Base-by-base conservation (phyloP, 2,113 vertebrate species). In the Microtus oregoni region DNA sequence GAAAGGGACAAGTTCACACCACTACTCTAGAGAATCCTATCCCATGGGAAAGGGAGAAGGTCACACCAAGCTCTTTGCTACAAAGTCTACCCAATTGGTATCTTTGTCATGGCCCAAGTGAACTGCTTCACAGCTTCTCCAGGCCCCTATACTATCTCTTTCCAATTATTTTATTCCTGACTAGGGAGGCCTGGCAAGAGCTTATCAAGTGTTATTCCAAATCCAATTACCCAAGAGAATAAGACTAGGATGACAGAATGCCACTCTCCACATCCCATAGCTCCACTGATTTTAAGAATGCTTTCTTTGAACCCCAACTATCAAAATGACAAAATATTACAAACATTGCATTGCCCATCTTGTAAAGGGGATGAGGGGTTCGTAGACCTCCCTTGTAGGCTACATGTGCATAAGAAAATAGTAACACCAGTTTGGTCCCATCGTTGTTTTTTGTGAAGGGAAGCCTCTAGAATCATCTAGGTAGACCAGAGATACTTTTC, bases 341-440 rank as follows among this genome's bases (percentile, higher is more conserved):
- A 72, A 38, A 83, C 24, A 32, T 19, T 38, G 19, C 15, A 2
- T 65, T 76, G 7, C 1, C 30, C 7, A 1, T 50, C 50, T 91
- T 67, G 24, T 30, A 17, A 67, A 35, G 28, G 61, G 61, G 17
- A 72, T 72, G 35, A 63, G 50, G 14, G 24, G n/a, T 30, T 38
- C 26, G 0, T 24, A 19, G 28, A 0, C 12, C 4, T 3, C 30
- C 30, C 65, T 38, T 7, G 26, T 11, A 41, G 24, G 30, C 72
- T 28, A 15, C 3, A 15, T 12, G 3, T 58, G 55, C 0, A 5
- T 58, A 19, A 26, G 24, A 1, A 10, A 61, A 47, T 7, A 1
- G 28, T 17, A 17, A 28, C 17, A 17, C 1, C 4, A 17, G 28
- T 15, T 13, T 86, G 5, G 14, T 15, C 52, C 30, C 10, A 0